Evolutionary conservation across 2,888 invertebrate species (phyloP).

Genomic region (Erannis defoliaria): DNA sequence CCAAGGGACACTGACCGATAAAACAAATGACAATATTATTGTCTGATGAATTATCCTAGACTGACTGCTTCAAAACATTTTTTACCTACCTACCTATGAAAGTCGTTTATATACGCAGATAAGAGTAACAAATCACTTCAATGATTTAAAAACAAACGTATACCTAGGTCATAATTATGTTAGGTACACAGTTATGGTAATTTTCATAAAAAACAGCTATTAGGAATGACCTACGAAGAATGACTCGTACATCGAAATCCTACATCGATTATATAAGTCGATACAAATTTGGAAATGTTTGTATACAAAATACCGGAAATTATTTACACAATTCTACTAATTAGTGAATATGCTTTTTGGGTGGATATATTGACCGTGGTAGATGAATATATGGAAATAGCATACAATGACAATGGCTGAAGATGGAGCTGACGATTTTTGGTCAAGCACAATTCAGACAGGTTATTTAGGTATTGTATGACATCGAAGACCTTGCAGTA

Average conservation of each 20-base stretch:
- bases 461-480: neutral
- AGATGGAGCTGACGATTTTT: neutral
- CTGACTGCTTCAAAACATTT: too few relatives aligned
- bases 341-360: neutral
- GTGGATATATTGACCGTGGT: constrained; percentile 5
- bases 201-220: neutral
- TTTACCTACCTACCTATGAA: too few relatives aligned
- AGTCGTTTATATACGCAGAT: neutral
- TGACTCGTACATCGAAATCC: neutral
- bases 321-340: constrained; percentile 8
- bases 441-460: neutral
- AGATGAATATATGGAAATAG: constrained; percentile 1
- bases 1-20: too few relatives aligned
- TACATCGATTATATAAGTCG: neutral
- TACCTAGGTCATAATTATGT: too few relatives aligned
- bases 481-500: too few relatives aligned
- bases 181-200: neutral
- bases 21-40: too few relatives aligned
- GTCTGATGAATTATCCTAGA: too few relatives aligned
- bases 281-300: constrained; percentile 2
- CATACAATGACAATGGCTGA: neutral
- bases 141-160: neutral
- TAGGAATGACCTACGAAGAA: neutral
- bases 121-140: neutral
- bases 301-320: constrained; percentile 5